Base-by-base conservation (phyloP, 2,888 invertebrate genomes). In the Drosophila testacea region DNA sequence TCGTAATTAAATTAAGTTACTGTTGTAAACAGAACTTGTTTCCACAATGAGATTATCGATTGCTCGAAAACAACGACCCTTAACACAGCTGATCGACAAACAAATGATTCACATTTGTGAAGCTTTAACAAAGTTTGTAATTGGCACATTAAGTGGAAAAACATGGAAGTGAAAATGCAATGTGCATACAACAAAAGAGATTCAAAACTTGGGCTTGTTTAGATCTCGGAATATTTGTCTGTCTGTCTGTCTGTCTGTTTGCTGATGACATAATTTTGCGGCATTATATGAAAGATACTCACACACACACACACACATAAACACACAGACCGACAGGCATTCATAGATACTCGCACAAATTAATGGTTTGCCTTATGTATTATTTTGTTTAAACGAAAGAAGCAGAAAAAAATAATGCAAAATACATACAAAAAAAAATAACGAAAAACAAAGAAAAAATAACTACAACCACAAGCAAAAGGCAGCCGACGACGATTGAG, bases 231-330 rank as follows among this genome's bases (percentile, higher is more conserved):
- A 6, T 46, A 30, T 10, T 30, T 11, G 34, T 38, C 39, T n/a
- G 16, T 30, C n/a, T 4, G 11, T 22, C 32, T 44, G 32, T 41
- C 44, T 54, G 57, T 22, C 63, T 41, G 42, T 9, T 44, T 44
- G 50, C 13, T 60, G 74, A 75, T 82, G 83, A 79, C 91, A 78
- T 73, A 79, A 78, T 74, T 78, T 64, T 62, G 63, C 47, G 59
- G 67, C 66, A 67, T 56, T 61, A 68, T 68, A 44, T 47, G 61
- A 55, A 51, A 44, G 52, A 59, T 61, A 48, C 67, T 51, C 57
- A 44, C 51, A 51, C 10, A 44, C 36, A 27, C 13, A 36, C 46
- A 52, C 38, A 10, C 42, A 2, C 10, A 42, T 10, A 42, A 9
- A 46, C 22, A 2, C 6, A 42, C 22, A 42, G 22, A 46, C 22